phyloP scores from a whole-genome alignment of 2,888 invertebrate species.

The Acronicta leporina region DNA sequence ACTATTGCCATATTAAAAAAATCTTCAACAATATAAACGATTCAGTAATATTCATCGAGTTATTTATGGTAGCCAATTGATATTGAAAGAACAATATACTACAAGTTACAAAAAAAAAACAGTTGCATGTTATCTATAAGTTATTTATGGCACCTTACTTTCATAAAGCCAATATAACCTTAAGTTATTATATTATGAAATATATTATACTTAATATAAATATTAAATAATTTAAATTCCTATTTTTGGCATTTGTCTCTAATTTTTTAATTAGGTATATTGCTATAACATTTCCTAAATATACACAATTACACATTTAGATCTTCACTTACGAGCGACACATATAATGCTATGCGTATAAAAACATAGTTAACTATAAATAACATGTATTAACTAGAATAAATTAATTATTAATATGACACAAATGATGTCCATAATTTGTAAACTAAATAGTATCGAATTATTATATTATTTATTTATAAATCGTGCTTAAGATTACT shows the following conservation, averaged over 20 bases:
- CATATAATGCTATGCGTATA: constrained; percentile 42
- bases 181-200: no score
- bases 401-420: constrained; percentile 3
- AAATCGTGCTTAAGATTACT: background rate
- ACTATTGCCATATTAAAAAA: no score
- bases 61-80: no score
- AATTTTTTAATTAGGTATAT: constrained; percentile 22
- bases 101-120: no score
- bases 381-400: constrained; percentile 22
- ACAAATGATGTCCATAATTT: constrained; percentile 15
- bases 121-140: no score
- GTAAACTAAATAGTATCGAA: constrained; percentile 45
- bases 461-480: background rate
- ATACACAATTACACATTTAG: constrained; percentile 27
- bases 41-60: no score
- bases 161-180: background rate
- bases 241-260: constrained; percentile 28
- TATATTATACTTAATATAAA: background rate
- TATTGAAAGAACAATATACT: no score
- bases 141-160: background rate
- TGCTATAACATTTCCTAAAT: constrained; percentile 1
- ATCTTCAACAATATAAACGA: no score
- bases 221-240: background rate
- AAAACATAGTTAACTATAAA: constrained; percentile 37
- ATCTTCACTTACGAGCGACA: constrained; percentile 35